Evolutionary conservation across 2,113 vertebrate genomes (phyloP), one percentile per base, ranked within the genome.

Genomic region (Ochotona princeps): DNA sequence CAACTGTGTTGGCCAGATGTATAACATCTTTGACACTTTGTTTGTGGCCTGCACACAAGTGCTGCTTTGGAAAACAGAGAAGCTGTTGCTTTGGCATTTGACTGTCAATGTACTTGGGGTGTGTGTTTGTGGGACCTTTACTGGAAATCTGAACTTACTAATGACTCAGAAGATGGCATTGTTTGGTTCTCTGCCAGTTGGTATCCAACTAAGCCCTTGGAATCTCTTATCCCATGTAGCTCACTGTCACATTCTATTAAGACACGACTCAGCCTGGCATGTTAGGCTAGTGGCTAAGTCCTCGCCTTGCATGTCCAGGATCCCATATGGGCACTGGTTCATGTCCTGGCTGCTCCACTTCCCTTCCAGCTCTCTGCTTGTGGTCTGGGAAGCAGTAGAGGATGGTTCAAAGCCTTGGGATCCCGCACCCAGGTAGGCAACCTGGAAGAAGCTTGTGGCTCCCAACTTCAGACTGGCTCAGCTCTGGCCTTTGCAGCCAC

Each of bases 1-100:
- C 91, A 89, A 95, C 89, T 95, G 84, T 96, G 92, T 75, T 54
- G 49, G 90, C 94, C 97, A 97, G 95, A 96, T 96, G 95, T 76
- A 87, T 73, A 70, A 44, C 3, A 21, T 84, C 87, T 92, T 84
- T 91, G 93, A 92, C 91, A 87, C 69, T 93, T 94, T 96, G 97
- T 96, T 96, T 94, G 94, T 74, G 84, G 84, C 44, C 12, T 83
- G 70, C 79, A 75, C 91, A 92, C 87, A 92, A 92, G 81, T 17
- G 15, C 25, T 32, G 79, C 92, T 94, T 96, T 95, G 89, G 93
- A 87, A 97, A 93, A 92, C 54, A 96, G 95, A 93, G 74, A 66
- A 67, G 44, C 67, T 69, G 69, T 95, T 91, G 89, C 87, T 91
- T 67, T 86, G 84, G 87, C 81, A 87, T 23, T 32, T 86, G 78